Evolutionary conservation across 2,888 invertebrate genomes (phyloP), one percentile per base, ranked within the genome.

Genomic region (Archips crataeganus): DNA sequence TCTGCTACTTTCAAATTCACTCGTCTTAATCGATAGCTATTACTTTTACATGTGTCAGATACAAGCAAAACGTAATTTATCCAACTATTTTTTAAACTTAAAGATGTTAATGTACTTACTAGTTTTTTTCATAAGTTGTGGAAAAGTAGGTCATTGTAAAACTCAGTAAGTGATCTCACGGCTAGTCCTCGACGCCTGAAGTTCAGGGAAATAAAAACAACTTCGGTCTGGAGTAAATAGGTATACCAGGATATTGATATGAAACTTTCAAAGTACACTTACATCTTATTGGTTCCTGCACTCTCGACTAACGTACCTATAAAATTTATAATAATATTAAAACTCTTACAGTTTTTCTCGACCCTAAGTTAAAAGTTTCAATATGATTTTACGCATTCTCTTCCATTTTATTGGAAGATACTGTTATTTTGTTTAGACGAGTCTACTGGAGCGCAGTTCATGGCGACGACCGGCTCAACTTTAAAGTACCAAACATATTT

Each of bases 271-370:
- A 77, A 83, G 80, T 82, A 80, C 84, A 82, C 77, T 87, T 85
- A 87, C 86, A 87, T 81, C 79, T 85, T 87, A 87, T 84, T 81
- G 82, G 82, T 81, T 84, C 83, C 80, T 82, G 84, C 85, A 85
- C 85, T 87, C 78, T 76, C 77, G 74, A 78, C 76, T 77, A 77
- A 82, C 57, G 57, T 57, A 57, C 49, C 36, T 45, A 84, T 80
- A 83, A 81, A 75, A 79, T 77, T 70, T 70, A 74, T 74, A 64
- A 60, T 54, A 69, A 70, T 71, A 75, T 62, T 68, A 61, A 71
- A 70, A 70, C n/a, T 73, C 68, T 70, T 57, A 71, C 60, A 70
- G 54, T 71, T 67, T 51, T 32, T 47, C 49, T 36, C 63, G 49
- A 45, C 15, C 36, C 61, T 64, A 51, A 57, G 51, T 64, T 69